Conservation (phyloP, 2,113 vertebrate genomes). For the Notechis scutatus region DNA sequence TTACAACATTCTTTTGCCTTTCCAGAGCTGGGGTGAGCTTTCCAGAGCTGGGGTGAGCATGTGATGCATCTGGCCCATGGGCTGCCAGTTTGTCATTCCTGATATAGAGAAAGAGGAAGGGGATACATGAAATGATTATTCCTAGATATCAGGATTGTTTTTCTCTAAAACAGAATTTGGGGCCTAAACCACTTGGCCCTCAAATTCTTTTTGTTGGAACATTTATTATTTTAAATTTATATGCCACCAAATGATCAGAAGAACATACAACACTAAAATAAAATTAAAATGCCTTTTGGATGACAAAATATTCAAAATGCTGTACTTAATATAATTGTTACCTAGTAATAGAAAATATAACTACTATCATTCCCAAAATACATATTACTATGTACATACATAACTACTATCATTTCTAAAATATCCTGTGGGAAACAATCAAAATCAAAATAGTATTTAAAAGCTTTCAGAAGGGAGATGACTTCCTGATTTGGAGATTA, state of each 20-base stretch:
- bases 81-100: too few species aligned
- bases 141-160: neutral
- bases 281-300: neutral
- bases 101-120: neutral
- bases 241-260: neutral
- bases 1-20: too few species aligned
- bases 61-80: too few species aligned
- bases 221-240: neutral
- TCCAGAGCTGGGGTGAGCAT: too few species aligned
- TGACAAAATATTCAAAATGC: neutral
- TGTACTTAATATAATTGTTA: neutral
- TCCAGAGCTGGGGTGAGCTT: too few species aligned
- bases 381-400: neutral
- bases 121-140: neutral
- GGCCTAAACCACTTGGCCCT: neutral
- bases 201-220: neutral
- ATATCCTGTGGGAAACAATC: neutral
- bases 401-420: neutral
- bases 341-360: neutral
- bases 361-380: too few species aligned
- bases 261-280: neutral
- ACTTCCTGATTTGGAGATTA: neutral
- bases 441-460: neutral
- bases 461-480: neutral
- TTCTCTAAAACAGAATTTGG: neutral